A percentile compares a stretch with the other conserved stretches of the same genome.
Evolutionary conservation across 2,113 vertebrate genomes (phyloP).

Genomic region (Dendropsophus ebraccatus): DNA sequence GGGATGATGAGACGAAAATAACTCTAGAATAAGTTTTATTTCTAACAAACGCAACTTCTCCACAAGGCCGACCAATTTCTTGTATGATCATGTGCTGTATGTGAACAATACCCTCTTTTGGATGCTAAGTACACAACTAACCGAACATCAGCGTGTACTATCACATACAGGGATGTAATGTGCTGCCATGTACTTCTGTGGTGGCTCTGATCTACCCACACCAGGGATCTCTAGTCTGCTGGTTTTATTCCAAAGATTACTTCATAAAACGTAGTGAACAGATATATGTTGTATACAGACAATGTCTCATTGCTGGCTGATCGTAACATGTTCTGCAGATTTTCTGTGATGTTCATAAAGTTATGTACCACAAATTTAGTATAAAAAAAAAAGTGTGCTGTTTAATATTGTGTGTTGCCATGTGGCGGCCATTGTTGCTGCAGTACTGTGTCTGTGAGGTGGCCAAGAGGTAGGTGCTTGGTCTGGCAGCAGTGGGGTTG

Average conservation of each 20-base stretch:
- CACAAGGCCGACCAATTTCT: neutral
- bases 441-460: too few relatives aligned
- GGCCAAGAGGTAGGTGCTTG: too few relatives aligned
- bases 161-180: neutral
- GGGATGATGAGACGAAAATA: too few relatives aligned
- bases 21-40: too few relatives aligned
- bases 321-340: neutral
- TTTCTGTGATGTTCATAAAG: too few relatives aligned
- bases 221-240: neutral
- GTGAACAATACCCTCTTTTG: neutral
- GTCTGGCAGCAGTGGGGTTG: too few relatives aligned
- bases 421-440: too few relatives aligned
- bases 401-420: too few relatives aligned
- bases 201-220: slow-evolving; percentile 13
- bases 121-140: neutral
- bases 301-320: slow-evolving; percentile 12
- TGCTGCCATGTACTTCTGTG: neutral
- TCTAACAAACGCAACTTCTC: too few relatives aligned
- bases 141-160: neutral
- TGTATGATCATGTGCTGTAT: neutral
- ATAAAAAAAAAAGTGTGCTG: too few relatives aligned
- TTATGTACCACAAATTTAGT: too few relatives aligned
- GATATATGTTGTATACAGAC: neutral
- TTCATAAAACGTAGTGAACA: slow-evolving; percentile 4
- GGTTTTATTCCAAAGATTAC: slow-evolving; percentile 2